These are phyloP conservation scores for Salticus scenicus DNA, from an alignment of 2,888 invertebrate species.

Conservation along the genomic window DNA sequence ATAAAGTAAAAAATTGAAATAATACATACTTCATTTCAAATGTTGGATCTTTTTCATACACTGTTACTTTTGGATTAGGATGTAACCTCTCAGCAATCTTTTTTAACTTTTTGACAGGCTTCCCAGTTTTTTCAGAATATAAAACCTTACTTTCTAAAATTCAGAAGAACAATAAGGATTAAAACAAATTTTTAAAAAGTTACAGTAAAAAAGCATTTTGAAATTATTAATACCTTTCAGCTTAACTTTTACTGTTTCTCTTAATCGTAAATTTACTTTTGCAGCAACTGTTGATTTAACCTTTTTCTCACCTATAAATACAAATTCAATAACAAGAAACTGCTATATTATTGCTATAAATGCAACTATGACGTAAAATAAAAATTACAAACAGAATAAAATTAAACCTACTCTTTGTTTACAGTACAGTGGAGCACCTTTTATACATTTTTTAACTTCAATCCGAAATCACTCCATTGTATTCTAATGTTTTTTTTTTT, in stretches of 20 bases:
- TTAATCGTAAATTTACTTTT: slow-evolving; percentile 56
- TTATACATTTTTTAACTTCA: no score
- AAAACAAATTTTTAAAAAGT: not conserved
- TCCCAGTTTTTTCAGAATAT: slow-evolving; percentile 52
- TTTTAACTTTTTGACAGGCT: slow-evolving; percentile 54
- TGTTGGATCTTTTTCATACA: slow-evolving; percentile 76
- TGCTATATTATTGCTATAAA: no score
- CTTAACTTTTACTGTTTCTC: slow-evolving; percentile 65
- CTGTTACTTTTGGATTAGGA: slow-evolving; percentile 75
- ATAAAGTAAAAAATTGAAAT: slow-evolving; percentile 3
- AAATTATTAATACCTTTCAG: slow-evolving; percentile 41
- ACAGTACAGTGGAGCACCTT: no score
- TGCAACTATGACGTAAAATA: no score
- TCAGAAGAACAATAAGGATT: slow-evolving; percentile 4
- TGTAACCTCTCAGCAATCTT: slow-evolving; percentile 72
- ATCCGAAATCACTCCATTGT: no score
- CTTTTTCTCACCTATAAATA: slow-evolving; percentile 48
- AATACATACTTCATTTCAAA: slow-evolving; percentile 76
- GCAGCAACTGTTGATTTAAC: slow-evolving; percentile 54
- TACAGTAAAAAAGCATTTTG: not conserved
- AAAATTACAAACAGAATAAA: no score
- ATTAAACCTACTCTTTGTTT: no score
- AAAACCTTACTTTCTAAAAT: slow-evolving; percentile 51
- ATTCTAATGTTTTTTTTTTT: no score
- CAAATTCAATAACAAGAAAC: no score